Percentiles rank a stretch among this genome's conserved stretches.
phyloP scores from a whole-genome alignment of 1,140 invertebrate species.

The Limonius californicus region DNA sequence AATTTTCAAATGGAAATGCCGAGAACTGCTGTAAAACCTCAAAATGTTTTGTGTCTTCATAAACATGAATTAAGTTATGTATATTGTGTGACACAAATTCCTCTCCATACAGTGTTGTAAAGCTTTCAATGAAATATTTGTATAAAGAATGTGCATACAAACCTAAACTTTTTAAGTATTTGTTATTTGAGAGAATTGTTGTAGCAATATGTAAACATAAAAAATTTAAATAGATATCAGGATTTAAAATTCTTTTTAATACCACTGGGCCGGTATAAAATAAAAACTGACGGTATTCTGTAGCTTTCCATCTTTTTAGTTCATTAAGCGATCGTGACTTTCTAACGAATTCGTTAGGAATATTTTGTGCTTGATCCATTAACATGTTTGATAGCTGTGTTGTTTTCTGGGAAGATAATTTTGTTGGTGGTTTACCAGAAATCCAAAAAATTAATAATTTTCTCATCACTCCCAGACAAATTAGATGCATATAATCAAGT shows the following conservation, averaged over 20 bases:
- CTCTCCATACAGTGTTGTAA: conserved; percentile 22
- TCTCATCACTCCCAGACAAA: conserved; percentile 19
- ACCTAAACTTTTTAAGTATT: background rate
- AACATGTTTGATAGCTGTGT: background rate
- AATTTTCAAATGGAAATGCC: conserved; percentile 25
- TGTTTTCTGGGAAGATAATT: background rate
- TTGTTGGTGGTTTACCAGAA: background rate
- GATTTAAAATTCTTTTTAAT: conserved; percentile 17
- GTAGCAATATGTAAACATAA: conserved; percentile 16
- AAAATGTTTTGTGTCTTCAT: conserved; percentile 17
- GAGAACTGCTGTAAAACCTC: conserved; percentile 22
- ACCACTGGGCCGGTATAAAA: conserved; percentile 37
- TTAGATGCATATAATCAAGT: conserved; percentile 22
- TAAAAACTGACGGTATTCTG: conserved; percentile 41
- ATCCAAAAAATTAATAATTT: conserved; percentile 6
- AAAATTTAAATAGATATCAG: no score
- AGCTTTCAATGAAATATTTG: conserved; percentile 21
- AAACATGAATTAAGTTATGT: conserved; percentile 26
- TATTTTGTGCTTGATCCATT: background rate
- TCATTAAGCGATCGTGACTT: conserved; percentile 32
- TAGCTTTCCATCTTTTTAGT: conserved; percentile 40
- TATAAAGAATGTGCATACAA: conserved; percentile 18
- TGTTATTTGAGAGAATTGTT: conserved; percentile 18
- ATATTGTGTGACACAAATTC: conserved; percentile 23
- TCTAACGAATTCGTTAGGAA: conserved; percentile 22